These are phyloP conservation scores for Myiotriccus ornatus DNA, from an alignment of 2,797 vertebrate species.

Conservation along the genomic window DNA sequence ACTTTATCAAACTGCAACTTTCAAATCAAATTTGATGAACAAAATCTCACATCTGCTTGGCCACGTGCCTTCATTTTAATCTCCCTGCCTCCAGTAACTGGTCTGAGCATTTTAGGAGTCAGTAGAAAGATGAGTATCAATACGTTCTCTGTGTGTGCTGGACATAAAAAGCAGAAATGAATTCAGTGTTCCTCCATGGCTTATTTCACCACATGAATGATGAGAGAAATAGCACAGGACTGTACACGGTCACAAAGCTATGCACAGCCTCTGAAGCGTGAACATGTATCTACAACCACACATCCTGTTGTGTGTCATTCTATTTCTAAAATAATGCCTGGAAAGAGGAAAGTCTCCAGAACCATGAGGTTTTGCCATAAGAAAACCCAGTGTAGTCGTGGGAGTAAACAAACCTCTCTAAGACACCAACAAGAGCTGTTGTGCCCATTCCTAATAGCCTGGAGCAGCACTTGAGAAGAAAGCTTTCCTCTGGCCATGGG, in stretches of 20 bases:
- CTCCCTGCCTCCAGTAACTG: not conserved
- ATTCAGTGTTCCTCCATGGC: not conserved
- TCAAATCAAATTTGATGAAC: not conserved
- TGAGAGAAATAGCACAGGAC: conserved; percentile 19
- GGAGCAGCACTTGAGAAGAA: not conserved
- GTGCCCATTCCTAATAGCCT: not conserved
- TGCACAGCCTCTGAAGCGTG: not conserved
- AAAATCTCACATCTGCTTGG: not conserved
- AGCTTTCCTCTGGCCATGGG: not conserved
- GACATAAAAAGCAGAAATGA: not conserved
- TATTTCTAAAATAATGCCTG: conserved; percentile 26
- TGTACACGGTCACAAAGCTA: conserved; percentile 11
- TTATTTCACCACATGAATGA: conserved; percentile 34
- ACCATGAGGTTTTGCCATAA: conserved; percentile 18
- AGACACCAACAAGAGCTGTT: not conserved
- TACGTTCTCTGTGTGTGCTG: not conserved
- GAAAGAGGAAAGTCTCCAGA: conserved; percentile 26
- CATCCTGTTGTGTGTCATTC: conserved; percentile 32
- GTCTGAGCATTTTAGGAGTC: not conserved
- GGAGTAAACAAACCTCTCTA: conserved; percentile 15
- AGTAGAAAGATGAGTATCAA: not conserved
- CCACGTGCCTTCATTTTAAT: not conserved
- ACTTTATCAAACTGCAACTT: not conserved
- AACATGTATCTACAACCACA: conserved; percentile 12
- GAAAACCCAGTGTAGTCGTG: not conserved